Conservation (phyloP, 2,888 invertebrate species). For the Chloroclysta siterata region DNA sequence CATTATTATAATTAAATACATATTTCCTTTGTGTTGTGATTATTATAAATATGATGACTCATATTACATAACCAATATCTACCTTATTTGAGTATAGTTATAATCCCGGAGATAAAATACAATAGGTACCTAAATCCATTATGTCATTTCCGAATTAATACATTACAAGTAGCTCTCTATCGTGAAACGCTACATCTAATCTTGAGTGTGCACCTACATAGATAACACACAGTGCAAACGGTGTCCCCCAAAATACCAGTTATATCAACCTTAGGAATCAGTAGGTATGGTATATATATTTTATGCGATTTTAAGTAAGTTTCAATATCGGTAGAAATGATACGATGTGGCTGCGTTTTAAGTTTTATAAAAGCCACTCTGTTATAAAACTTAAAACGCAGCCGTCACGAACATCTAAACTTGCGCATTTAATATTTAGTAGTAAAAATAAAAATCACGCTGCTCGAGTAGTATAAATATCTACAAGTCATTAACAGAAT, state of each 20-base stretch:
- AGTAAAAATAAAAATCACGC: slow-evolving; percentile 3
- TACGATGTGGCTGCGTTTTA: too few species aligned
- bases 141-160: slow-evolving; percentile 3
- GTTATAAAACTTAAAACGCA: too few species aligned
- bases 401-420: too few species aligned
- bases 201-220: not conserved
- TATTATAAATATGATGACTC: not conserved
- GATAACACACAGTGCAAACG: not conserved
- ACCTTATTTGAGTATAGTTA: not conserved
- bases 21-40: slow-evolving; percentile 1
- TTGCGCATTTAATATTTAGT: too few species aligned
- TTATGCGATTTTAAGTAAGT: too few species aligned
- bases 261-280: not conserved
- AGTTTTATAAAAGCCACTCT: too few species aligned
- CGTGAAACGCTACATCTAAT: slow-evolving; percentile 2
- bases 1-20: not conserved
- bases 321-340: too few species aligned
- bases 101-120: not conserved
- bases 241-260: not conserved
- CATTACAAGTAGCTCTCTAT: slow-evolving; percentile 1
- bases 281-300: too few species aligned
- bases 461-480: not conserved
- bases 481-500: slow-evolving; percentile 10
- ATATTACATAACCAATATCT: not conserved
- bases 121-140: not conserved